A percentile compares a stretch with the other conserved stretches of the same genome.
These are phyloP conservation scores for Plagiodera versicolora DNA, from an alignment of 2,888 invertebrate species.

Conservation along the genomic window DNA sequence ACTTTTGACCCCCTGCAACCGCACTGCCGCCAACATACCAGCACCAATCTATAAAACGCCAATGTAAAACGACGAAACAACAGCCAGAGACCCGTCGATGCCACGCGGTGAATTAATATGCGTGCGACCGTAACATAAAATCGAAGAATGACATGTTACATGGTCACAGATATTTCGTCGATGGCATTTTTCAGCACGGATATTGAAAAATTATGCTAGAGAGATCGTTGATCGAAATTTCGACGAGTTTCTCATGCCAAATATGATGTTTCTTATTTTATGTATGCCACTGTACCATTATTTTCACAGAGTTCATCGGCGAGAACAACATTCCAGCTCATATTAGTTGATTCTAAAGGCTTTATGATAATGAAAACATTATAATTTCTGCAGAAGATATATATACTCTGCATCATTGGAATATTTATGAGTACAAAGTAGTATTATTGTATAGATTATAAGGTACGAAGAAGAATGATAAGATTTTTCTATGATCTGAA, in stretches of 20 bases:
- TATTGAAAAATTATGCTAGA: constrained; percentile 13
- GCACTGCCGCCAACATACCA: constrained; percentile 11
- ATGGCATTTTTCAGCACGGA: constrained; percentile 19
- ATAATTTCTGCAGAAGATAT: too few species aligned
- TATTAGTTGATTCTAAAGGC: background rate
- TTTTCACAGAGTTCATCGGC: background rate
- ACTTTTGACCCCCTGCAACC: constrained; percentile 9
- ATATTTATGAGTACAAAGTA: too few species aligned
- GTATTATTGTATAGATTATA: too few species aligned
- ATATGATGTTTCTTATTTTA: background rate
- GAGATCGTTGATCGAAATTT: background rate
- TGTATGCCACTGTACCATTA: background rate
- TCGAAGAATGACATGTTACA: constrained; percentile 21
- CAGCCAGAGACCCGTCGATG: constrained; percentile 18
- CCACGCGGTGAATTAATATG: constrained; percentile 24
- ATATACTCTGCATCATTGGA: too few species aligned
- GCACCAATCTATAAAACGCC: constrained; percentile 13
- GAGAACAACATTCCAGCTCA: too few species aligned
- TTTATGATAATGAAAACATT: too few species aligned
- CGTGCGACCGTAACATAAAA: constrained; percentile 18
- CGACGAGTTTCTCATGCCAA: background rate
- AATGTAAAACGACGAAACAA: constrained; percentile 15
- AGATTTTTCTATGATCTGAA: too few species aligned
- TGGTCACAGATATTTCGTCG: constrained; percentile 19
- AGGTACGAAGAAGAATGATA: too few species aligned